These are phyloP conservation scores for Drosophila pseudoobscura DNA, from an alignment of 1,140 invertebrate species.

Conservation along the genomic window DNA sequence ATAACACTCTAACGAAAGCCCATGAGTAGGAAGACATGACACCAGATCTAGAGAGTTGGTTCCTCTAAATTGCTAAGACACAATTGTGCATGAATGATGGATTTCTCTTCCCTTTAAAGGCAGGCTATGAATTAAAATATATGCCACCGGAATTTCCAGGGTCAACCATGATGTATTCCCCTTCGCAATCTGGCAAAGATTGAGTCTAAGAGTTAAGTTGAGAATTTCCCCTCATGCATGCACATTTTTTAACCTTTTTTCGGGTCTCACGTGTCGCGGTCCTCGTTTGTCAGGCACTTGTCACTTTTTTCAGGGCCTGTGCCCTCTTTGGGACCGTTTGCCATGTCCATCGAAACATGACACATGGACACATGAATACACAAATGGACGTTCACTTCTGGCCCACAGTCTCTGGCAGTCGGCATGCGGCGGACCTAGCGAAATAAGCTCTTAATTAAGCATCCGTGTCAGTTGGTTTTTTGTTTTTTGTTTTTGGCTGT, in stretches of 20 bases:
- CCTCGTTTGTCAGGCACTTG: conserved; percentile 47
- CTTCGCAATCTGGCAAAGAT: background rate
- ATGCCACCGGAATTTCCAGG: too few relatives aligned
- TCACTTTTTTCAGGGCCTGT: conserved; percentile 2
- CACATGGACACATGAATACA: conserved; percentile 40
- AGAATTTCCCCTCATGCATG: too few relatives aligned
- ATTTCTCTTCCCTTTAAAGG: conserved; percentile 3
- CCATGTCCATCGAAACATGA: conserved; percentile 31
- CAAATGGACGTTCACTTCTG: conserved; percentile 55
- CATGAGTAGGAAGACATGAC: too few relatives aligned
- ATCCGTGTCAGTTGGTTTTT: conserved; percentile 64
- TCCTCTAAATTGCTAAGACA: too few relatives aligned
- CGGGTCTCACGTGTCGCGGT: conserved; percentile 26
- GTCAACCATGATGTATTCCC: too few relatives aligned
- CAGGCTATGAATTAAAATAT: too few relatives aligned
- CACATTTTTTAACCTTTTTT: conserved; percentile 3
- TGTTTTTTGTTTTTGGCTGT: conserved; percentile 9
- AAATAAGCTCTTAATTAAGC: conserved; percentile 79
- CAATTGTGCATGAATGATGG: too few relatives aligned
- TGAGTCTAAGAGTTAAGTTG: background rate
- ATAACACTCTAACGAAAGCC: too few relatives aligned
- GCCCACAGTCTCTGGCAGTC: conserved; percentile 2
- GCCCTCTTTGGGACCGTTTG: conserved; percentile 35
- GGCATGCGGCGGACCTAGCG: conserved; percentile 2
- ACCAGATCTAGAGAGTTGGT: too few relatives aligned